Percentiles rank a stretch among this genome's conserved stretches.
Evolutionary conservation across 2,113 vertebrate genomes (phyloP).

Genomic region (Sorex araneus): DNA sequence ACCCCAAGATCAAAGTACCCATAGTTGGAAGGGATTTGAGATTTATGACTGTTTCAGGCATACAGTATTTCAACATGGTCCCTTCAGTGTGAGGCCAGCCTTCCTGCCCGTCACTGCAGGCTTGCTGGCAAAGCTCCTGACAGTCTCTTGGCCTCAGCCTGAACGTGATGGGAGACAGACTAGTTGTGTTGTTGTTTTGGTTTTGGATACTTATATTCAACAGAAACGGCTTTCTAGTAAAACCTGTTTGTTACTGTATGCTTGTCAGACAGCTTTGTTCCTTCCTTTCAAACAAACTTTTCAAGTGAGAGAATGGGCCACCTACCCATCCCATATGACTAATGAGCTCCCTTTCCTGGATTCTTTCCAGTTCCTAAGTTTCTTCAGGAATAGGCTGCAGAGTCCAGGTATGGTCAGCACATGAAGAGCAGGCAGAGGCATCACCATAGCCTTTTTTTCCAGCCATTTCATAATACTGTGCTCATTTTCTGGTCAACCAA

Average conservation of each 20-base stretch:
- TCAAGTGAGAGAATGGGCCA: not conserved
- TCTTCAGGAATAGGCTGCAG: not conserved
- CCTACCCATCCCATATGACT: not conserved
- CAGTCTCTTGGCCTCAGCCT: not conserved
- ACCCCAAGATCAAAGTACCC: constrained; percentile 22
- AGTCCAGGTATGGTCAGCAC: not conserved
- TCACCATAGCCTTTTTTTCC: not conserved
- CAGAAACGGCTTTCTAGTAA: constrained; percentile 53
- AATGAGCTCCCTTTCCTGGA: not conserved
- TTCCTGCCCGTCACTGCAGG: not conserved
- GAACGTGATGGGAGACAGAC: not conserved
- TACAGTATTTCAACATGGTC: too few species aligned
- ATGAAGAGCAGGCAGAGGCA: not conserved
- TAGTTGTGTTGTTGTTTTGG: constrained; percentile 31
- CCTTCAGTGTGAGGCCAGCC: not conserved
- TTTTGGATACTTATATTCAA: not conserved
- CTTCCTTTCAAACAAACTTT: not conserved
- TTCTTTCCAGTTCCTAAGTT: constrained; percentile 19
- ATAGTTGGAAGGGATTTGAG: not conserved
- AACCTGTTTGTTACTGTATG: constrained; percentile 10
- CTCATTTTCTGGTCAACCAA: not conserved
- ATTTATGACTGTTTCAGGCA: not conserved
- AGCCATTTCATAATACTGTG: not conserved
- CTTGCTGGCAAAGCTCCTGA: constrained; percentile 4
- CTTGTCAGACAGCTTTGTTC: constrained; percentile 44